Evolutionary conservation across 2,888 invertebrate species (phyloP).

Genomic region (Steinernema hermaphroditum): DNA sequence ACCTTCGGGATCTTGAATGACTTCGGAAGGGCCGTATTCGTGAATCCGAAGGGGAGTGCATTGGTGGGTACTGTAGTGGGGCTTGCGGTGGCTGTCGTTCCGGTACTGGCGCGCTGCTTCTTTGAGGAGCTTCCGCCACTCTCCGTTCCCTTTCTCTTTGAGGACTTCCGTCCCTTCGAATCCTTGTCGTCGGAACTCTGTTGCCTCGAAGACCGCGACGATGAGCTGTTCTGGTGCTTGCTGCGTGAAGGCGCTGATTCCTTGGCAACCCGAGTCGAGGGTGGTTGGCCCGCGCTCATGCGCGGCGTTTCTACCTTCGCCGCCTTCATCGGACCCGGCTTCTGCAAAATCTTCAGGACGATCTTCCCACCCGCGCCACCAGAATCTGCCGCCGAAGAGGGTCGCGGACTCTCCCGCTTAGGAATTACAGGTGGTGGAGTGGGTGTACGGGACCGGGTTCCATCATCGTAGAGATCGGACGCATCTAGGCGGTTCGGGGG

Average conservation of each 20-base stretch:
- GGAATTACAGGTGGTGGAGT: neutral
- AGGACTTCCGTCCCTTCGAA: conserved; percentile 12
- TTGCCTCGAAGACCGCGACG: neutral
- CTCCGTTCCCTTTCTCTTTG: neutral
- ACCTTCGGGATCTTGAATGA: conserved; percentile 19
- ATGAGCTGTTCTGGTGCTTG: neutral
- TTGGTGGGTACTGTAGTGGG: neutral
- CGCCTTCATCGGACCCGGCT: neutral
- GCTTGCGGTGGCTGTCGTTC: neutral
- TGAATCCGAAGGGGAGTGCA: conserved; percentile 12
- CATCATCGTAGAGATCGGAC: conserved; percentile 15
- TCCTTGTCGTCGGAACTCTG: neutral
- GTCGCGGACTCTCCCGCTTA: conserved; percentile 19
- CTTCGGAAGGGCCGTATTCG: neutral
- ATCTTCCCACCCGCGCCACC: conserved; percentile 7
- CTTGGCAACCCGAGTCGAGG: conserved; percentile 9
- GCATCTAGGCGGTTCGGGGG: neutral
- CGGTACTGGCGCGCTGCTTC: neutral
- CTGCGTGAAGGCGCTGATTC: neutral
- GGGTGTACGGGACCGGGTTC: neutral
- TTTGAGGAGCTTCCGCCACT: neutral
- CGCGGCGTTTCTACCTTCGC: neutral
- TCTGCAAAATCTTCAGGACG: neutral
- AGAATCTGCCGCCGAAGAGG: conserved; percentile 1
- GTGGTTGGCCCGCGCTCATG: conserved; percentile 18